Evolutionary conservation across 1,140 invertebrate species (phyloP), one percentile per base, ranked within the genome.

Genomic region (Drosophila elegans): DNA sequence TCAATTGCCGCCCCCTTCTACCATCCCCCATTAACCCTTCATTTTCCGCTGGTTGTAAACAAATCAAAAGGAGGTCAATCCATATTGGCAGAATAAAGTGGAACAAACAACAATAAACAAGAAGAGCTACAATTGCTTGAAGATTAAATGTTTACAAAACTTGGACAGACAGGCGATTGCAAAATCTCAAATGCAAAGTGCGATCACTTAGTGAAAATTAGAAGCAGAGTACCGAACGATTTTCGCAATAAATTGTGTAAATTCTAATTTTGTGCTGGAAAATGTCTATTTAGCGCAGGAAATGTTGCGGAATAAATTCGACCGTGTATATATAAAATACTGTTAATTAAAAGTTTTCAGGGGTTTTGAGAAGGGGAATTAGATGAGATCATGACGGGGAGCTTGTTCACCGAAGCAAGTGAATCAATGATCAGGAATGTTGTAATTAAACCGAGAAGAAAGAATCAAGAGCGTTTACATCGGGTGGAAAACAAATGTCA

Each of bases 61-160:
- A 80, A 80, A 76, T 80, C 78, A 80, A 72, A 80, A 80, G 59
- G 51, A 80, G 78, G 78, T 73, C 78, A 77, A 80, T 64, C 78
- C 59, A 80, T 76, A 80, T 76, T 81, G 78, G 72, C 78, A 80
- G 64, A 74, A 66, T 56, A 16, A 46, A 68, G 54, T 52, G 54
- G 41, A 52, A 69, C 41, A 29, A 76, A 21, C 55, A 41, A 32
- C 27, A 41, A 34, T 38, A 36, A 34, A 44, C 10, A 21, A 49
- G 41, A 52, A 51, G 16, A 34, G 53, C 42, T 36, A 39, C 53
- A 41, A 51, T 52, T 38, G 42, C 48, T 66, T 10, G 34, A 16
- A 32, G 27, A 12, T 66, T 12, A 59, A 64, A 59, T 74, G 55
- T 74, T 75, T 49, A 57, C 42, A 41, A n/a, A 56, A 12, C 38